Base-by-base conservation (phyloP, 2,888 invertebrate genomes). In the Plemyria rubiginata region DNA sequence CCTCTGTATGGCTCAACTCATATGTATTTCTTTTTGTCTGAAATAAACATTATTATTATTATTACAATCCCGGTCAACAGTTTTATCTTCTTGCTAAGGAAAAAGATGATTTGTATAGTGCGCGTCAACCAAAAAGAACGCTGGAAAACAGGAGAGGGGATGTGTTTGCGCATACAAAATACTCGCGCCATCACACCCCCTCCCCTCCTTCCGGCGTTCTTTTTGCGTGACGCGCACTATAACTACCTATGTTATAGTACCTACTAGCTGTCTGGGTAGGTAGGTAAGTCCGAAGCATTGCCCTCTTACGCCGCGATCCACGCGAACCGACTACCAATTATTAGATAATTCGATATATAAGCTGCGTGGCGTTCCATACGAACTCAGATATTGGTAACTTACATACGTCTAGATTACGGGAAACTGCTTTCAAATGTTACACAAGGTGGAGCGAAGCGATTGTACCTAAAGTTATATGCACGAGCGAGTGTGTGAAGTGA, bases 391-490 rank as follows among this genome's bases (percentile, higher is more conserved):
- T 8, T 32, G 7, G 32, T 22, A 22, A 38, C 36, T 5, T 43
- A 45, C 11, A 9, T 45, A 45, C 45, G 52, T 38, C 53, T 52
- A 54, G 32, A 28, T n/a, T n/a, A 13, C 41, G 43, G 40, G 53
- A 32, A 41, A 28, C 49, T 49, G 54, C 54, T 60, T 60, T 49
- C 54, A 32, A 60, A 50, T 43, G 54, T 60, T 54, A 54, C 54
- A 59, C 54, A 43, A 59, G 52, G 46, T 41, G 59, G 54, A 53
- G 52, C 28, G 58, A 40, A 46, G 46, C 29, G 22, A 22, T 15
- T 29, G 56, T 57, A n/a, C n/a, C n/a, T n/a, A 40, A 51, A 40
- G 49, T 49, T 55, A 49, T 50, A 48, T 32, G 32, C 56, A 49
- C 49, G n/a, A 29, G 22, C 43, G 43, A 16, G 43, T 28, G 52